Base-by-base conservation (phyloP, 2,113 vertebrate genomes). In the Martes martes region DNA sequence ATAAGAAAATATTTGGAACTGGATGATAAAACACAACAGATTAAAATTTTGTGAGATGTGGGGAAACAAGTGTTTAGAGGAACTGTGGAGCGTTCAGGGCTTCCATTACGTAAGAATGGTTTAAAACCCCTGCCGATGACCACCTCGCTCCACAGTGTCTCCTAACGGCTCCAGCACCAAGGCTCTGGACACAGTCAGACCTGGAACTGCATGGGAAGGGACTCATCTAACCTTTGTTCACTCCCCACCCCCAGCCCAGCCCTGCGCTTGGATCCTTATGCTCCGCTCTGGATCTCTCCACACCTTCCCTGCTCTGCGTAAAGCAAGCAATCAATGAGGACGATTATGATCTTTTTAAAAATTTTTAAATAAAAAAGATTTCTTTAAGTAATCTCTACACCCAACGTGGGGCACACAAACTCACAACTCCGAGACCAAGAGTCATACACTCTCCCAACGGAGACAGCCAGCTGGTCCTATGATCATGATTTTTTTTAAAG, bases 211-310 rank as follows among this genome's bases (percentile, higher is more conserved):
- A 11, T 0, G 26, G 63, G 33, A 8, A 2, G 16, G 4, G 7
- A 36, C 52, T 50, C 0, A 0, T 14, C 5, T 24, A 7, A 7
- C 4, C 15, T 4, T 26, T 2, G 9, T 6, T 23, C 2, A 11
- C 8, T 33, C 31, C 21, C 19, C 14, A 1, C 24, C n/a, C n/a
- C 28, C 6, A 15, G 52, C 73, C 73, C 2, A 3, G 21, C 21
- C 16, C 6, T 19, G 33, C 13, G 24, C 24, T n/a, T 13, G 18
- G 18, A 16, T 1, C 36, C 47, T 28, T 2, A 4, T 21, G 42
- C 8, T 3, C 65, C 15, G 8, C 18, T 36, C 39, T 31, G 24
- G 4, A 1, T 21, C 59, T 31, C 57, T 59, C n/a, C 13, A 57
- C 39, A 23, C 7, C 21, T 65, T 73, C 31, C 21, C 42, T 26